A percentile compares a stretch with the other conserved stretches of the same genome.
phyloP scores from a whole-genome alignment of 2,797 vertebrate species.

The Spondyliosoma cantharus region DNA sequence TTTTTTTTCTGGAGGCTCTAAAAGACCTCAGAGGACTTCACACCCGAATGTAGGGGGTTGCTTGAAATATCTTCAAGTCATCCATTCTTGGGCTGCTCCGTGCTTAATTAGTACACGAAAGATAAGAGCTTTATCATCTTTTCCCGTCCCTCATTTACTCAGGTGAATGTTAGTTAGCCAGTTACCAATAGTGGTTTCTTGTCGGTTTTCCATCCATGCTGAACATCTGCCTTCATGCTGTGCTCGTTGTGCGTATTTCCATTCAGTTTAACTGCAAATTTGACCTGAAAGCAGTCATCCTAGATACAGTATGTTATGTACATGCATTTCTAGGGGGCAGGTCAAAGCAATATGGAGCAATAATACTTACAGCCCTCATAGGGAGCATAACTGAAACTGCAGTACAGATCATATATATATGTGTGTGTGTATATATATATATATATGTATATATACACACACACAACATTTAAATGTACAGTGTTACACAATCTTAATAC shows the following conservation, averaged over 20 bases:
- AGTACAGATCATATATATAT: conserved; percentile 32
- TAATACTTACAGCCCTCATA: conserved; percentile 53
- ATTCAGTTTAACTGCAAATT: conserved; percentile 20
- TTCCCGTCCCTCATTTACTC: conserved; percentile 45
- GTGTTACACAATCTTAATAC: conserved; percentile 48
- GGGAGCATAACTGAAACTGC: conserved; percentile 49
- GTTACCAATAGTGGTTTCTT: conserved; percentile 13
- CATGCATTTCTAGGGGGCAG: conserved; percentile 7
- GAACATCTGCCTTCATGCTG: conserved; percentile 28
- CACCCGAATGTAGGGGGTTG: conserved; percentile 8
- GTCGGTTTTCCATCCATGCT: conserved; percentile 37
- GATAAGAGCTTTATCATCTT: not conserved
- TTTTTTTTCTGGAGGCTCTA: not conserved
- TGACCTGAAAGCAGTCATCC: conserved; percentile 2
- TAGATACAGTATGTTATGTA: conserved; percentile 8
- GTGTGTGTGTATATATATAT: too few relatives aligned
- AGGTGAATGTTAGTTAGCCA: conserved; percentile 52
- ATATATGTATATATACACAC: conserved; percentile 9
- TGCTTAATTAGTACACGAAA: conserved; percentile 8
- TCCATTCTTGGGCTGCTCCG: not conserved
- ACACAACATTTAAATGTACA: conserved; percentile 36
- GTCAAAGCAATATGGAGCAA: conserved; percentile 31
- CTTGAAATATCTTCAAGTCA: not conserved
- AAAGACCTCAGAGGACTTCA: conserved; percentile 6
- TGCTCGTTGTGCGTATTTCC: conserved; percentile 33